Evolutionary conservation across 2,888 invertebrate genomes (phyloP).

Genomic region (Synergus gifuensis): DNA sequence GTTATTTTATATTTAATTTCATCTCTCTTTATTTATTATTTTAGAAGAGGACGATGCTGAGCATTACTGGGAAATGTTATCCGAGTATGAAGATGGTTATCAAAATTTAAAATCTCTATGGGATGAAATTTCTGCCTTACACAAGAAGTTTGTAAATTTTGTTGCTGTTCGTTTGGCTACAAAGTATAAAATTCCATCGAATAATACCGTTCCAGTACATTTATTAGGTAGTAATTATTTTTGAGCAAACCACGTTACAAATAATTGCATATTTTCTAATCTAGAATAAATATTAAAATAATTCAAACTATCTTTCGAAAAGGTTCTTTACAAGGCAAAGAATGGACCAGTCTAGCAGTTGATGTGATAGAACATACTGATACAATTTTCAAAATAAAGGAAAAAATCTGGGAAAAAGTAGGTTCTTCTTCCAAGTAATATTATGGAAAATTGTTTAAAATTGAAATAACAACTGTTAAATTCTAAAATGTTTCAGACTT

Average conservation of each 20-base stretch:
- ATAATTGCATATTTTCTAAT: neutral
- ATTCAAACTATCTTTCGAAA: slow-evolving; percentile 24
- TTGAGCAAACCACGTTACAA: too few species aligned
- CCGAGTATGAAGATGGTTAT: slow-evolving; percentile 66
- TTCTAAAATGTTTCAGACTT: slow-evolving; percentile 58
- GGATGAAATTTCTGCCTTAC: slow-evolving; percentile 62
- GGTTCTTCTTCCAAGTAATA: slow-evolving; percentile 5
- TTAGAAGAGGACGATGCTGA: slow-evolving; percentile 59
- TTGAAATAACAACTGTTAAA: slow-evolving; percentile 17
- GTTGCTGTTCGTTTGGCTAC: slow-evolving; percentile 58
- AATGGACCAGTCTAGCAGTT: slow-evolving; percentile 68
- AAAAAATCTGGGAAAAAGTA: slow-evolving; percentile 70
- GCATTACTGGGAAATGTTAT: slow-evolving; percentile 71
- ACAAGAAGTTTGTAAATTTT: slow-evolving; percentile 64
- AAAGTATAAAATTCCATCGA: slow-evolving; percentile 62
- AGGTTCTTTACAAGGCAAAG: slow-evolving; percentile 69
- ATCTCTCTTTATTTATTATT: slow-evolving; percentile 31
- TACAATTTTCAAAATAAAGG: slow-evolving; percentile 62
- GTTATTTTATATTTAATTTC: slow-evolving; percentile 20
- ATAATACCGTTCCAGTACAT: slow-evolving; percentile 65
- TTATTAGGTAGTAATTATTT: slow-evolving; percentile 65
- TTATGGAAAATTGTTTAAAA: slow-evolving; percentile 14
- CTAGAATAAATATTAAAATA: neutral
- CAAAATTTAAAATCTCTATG: slow-evolving; percentile 59
- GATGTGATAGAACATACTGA: slow-evolving; percentile 64